Evolutionary conservation across 2,888 invertebrate species (phyloP), one percentile per base, ranked within the genome.

Genomic region (Caenorhabditis wallacei): DNA sequence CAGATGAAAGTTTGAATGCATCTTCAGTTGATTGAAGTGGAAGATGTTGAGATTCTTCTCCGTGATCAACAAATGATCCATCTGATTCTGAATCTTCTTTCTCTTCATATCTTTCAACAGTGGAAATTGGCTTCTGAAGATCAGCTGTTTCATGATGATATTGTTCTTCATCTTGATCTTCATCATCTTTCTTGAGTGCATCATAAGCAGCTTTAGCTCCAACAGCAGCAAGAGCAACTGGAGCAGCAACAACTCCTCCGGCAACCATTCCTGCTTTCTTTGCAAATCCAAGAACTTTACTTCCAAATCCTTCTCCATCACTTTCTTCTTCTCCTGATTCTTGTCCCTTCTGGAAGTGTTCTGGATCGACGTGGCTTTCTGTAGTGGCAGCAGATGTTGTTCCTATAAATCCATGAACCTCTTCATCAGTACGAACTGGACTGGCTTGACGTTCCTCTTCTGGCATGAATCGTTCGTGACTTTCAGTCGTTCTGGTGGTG

Each of bases 121-220:
- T 1, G 11, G 46, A 48, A 53, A 20, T 18, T 24, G 54, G 24
- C 10, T 20, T 22, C 18, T 56, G 61, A 54, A 43, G 48, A 26
- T 61, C 69, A 51, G 40, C 61, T 7, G 61, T n/a, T 54, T 56
- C 30, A 10, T 46, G 40, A 30, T 54, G 71, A 30, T 18, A 35
- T 22, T 37, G 57, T 59, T 78, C 78, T 40, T 74, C 54, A 24
- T 69, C 53, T 4, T 43, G 46, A 22, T 48, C 79, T 10, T 80
- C 76, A 20, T 86, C 57, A 53, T 84, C 74, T 30, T 80, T 72
- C 72, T 84, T 84, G 35, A 88, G 63, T 24, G 82, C 82, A 40
- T 89, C 88, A 78, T 86, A 87, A 5, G 88, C 86, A 26, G 84
- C 72, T 54, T 84, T 81, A 20, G 87, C 88, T 71, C 89, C 89